These are phyloP conservation scores for Grammomys surdaster DNA, from an alignment of 2,113 vertebrate species.

Conservation along the genomic window DNA sequence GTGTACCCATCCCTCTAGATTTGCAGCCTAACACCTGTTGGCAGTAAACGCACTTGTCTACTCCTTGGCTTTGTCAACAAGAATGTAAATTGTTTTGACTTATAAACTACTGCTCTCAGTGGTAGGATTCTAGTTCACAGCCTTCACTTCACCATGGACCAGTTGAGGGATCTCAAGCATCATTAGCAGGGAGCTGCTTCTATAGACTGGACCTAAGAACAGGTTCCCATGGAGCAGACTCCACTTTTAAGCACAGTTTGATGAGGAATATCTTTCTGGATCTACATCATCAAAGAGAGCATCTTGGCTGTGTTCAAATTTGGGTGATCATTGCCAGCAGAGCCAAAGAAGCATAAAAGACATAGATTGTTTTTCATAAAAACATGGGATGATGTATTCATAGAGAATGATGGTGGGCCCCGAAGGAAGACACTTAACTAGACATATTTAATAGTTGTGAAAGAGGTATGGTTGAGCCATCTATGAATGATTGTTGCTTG, in stretches of 20 bases:
- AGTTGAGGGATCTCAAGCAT: fast-evolving
- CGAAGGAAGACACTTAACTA: background rate
- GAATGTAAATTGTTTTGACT: background rate
- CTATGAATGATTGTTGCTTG: no score
- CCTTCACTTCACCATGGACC: background rate
- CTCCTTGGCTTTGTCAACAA: background rate
- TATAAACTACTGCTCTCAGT: fast-evolving
- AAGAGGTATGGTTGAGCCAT: background rate
- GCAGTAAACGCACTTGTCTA: fast-evolving
- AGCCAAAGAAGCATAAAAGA: background rate
- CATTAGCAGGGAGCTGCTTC: background rate
- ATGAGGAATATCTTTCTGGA: background rate
- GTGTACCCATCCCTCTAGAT: no score
- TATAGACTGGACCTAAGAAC: background rate
- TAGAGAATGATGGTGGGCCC: fast-evolving
- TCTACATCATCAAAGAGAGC: background rate
- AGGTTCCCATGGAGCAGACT: fast-evolving
- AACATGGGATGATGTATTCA: fast-evolving
- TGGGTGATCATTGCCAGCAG: fast-evolving
- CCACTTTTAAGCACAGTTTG: fast-evolving
- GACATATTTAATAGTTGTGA: background rate
- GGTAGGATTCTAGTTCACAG: background rate
- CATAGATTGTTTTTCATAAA: fast-evolving
- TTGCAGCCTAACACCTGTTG: fast-evolving
- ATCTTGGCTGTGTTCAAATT: background rate